These are phyloP conservation scores for Pseudomyrmex concolor DNA, from an alignment of 1,140 invertebrate species.

Conservation along the genomic window DNA sequence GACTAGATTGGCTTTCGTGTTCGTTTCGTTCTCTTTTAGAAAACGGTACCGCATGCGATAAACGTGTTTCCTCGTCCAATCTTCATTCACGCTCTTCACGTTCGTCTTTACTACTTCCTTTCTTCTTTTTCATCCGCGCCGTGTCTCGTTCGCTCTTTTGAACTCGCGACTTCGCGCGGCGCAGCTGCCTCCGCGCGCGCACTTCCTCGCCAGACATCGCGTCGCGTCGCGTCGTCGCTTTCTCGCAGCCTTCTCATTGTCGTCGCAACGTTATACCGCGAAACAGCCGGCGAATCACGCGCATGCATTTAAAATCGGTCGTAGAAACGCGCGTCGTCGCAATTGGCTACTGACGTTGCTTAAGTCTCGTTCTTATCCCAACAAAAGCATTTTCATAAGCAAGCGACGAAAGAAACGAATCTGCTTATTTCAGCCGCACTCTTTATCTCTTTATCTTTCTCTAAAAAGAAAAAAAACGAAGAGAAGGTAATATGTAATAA, in stretches of 20 bases:
- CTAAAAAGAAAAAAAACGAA: not conserved
- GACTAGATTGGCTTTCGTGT: too few relatives aligned
- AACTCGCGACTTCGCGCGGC: not conserved
- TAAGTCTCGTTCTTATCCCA: not conserved
- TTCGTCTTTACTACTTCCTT: slow-evolving; percentile 4
- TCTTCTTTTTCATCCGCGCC: not conserved
- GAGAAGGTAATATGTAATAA: not conserved
- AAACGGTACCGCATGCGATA: not conserved
- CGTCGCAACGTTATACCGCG: slow-evolving; percentile 23
- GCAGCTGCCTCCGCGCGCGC: slow-evolving; percentile 37
- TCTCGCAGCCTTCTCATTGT: slow-evolving; percentile 27
- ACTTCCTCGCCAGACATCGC: slow-evolving; percentile 48
- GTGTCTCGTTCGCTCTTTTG: not conserved
- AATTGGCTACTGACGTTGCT: not conserved
- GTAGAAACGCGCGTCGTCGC: not conserved
- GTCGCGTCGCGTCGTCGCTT: slow-evolving; percentile 4
- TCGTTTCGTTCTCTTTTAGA: too few relatives aligned
- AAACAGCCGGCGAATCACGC: not conserved
- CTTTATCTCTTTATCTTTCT: not conserved
- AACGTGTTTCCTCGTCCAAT: not conserved
- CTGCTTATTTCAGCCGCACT: slow-evolving; percentile 2
- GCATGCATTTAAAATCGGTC: not conserved
- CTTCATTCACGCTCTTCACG: not conserved
- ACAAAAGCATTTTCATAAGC: not conserved
- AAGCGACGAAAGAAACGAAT: not conserved